Evolutionary conservation across 2,113 vertebrate species (phyloP).

Genomic region (Syrrhaptes paradoxus): DNA sequence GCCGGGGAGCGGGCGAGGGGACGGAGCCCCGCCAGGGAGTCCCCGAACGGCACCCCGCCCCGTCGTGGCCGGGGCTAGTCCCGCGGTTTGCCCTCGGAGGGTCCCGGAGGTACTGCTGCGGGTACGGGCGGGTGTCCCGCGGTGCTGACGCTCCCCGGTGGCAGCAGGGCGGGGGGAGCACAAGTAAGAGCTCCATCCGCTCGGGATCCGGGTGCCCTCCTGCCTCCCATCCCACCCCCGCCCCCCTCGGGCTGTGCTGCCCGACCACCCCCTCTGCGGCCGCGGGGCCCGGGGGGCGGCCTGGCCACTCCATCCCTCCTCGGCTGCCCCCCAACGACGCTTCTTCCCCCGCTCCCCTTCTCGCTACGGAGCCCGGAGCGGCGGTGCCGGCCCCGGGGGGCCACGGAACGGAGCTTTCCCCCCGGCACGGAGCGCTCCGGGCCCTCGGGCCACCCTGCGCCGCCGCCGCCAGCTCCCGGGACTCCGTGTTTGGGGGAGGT

Average conservation of each 20-base stretch:
- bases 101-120: background rate
- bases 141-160: background rate
- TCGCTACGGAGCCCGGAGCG: background rate
- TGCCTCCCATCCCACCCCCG: background rate
- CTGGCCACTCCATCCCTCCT: background rate
- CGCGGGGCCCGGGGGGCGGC: background rate
- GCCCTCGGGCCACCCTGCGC: background rate
- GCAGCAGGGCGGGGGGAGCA: background rate
- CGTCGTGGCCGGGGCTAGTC: background rate
- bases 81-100: background rate
- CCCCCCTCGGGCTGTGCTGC: too few species aligned
- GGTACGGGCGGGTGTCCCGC: background rate
- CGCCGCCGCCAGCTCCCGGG: constrained; percentile 10
- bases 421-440: background rate
- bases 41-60: background rate
- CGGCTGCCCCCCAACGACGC: background rate
- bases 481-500: constrained; percentile 39
- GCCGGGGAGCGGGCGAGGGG: background rate
- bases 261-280: too few species aligned
- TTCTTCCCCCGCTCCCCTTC: background rate
- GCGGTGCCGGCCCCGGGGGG: background rate
- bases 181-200: background rate
- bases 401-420: background rate
- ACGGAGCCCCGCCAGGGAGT: background rate
- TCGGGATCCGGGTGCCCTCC: too few species aligned